Evolutionary conservation across 2,113 vertebrate species (phyloP).

Genomic region (Bubo scandiacus): DNA sequence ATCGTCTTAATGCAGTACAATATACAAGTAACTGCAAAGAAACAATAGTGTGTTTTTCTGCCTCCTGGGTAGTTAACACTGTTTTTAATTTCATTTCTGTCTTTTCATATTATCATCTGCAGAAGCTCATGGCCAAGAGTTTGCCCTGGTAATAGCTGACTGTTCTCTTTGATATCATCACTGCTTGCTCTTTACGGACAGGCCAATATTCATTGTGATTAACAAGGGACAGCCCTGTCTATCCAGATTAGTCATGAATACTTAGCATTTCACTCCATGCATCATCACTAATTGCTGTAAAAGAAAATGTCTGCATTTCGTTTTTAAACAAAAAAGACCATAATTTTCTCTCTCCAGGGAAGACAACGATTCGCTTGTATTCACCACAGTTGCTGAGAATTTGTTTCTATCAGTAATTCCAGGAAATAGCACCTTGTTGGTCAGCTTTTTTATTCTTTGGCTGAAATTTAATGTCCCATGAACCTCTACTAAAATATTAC

Average conservation of each 20-base stretch:
- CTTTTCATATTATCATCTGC: conserved; percentile 60
- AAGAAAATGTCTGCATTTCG: conserved; percentile 46
- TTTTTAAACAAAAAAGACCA: background rate
- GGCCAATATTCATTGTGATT: conserved; percentile 75
- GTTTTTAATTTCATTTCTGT: conserved; percentile 75
- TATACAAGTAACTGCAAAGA: background rate
- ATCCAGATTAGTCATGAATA: conserved; percentile 71
- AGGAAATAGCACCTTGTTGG: background rate
- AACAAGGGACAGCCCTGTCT: conserved; percentile 75
- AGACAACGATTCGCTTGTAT: background rate
- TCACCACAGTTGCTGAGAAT: background rate
- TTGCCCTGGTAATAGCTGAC: conserved; percentile 73
- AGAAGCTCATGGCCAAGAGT: conserved; percentile 66
- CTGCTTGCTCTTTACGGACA: conserved; percentile 66
- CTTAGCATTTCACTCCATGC: conserved; percentile 57
- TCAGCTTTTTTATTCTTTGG: background rate
- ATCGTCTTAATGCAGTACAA: background rate
- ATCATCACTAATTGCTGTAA: conserved; percentile 63
- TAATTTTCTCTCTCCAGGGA: conserved; percentile 14
- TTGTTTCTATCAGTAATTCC: background rate
- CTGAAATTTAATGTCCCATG: background rate
- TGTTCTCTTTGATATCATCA: conserved; percentile 79
- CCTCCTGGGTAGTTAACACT: conserved; percentile 63
- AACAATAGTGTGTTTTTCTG: conserved; percentile 18
- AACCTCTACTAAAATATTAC: background rate